Evolutionary conservation across 2,888 invertebrate species (phyloP).

Genomic region (Noctua fimbriata): DNA sequence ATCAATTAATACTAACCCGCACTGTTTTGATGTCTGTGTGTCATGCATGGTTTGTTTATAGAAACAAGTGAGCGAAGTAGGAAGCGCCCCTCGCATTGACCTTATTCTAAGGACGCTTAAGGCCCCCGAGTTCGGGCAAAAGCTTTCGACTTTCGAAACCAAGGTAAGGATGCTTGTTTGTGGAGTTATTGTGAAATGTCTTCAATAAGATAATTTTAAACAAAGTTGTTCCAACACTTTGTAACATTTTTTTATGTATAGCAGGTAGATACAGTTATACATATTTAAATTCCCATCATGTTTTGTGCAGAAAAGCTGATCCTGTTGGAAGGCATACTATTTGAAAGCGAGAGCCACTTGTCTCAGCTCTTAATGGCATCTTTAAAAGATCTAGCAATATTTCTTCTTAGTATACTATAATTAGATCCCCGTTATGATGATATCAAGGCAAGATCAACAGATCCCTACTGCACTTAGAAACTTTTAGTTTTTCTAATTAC

Average conservation of each 20-base stretch:
- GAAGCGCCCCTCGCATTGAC: slow-evolving; percentile 79
- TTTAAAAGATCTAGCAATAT: background rate
- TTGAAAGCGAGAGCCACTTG: background rate
- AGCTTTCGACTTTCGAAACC: slow-evolving; percentile 85
- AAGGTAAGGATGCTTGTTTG: slow-evolving; percentile 83
- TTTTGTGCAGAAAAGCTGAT: background rate
- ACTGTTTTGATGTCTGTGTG: slow-evolving; percentile 74
- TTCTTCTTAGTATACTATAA: background rate
- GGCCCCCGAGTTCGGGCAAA: slow-evolving; percentile 87
- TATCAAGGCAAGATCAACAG: background rate
- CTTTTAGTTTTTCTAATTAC: background rate
- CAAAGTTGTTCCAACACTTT: background rate
- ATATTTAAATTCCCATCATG: background rate
- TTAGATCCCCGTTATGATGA: background rate
- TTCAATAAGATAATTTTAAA: background rate
- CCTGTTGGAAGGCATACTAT: background rate
- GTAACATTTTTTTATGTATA: background rate
- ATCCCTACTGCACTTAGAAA: background rate
- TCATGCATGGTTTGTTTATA: slow-evolving; percentile 87
- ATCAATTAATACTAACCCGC: slow-evolving; percentile 76
- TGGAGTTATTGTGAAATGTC: slow-evolving; percentile 4
- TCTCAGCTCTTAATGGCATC: no score
- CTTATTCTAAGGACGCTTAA: slow-evolving; percentile 82
- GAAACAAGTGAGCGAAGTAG: slow-evolving; percentile 84
- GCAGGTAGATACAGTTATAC: background rate